Evolutionary conservation across 2,113 vertebrate genomes (phyloP).

Genomic region (Nestor notabilis): DNA sequence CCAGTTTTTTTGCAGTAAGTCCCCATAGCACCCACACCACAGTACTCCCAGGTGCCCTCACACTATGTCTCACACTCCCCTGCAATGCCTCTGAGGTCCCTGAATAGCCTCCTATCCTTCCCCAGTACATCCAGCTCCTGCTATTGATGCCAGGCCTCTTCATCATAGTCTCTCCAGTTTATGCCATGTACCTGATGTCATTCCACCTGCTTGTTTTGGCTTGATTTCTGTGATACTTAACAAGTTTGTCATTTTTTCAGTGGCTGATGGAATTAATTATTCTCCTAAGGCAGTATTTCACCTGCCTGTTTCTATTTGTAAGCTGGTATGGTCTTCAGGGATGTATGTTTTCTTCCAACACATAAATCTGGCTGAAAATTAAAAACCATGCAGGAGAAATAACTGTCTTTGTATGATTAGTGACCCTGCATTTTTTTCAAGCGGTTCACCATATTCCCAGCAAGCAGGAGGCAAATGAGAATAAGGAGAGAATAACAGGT

Average conservation of each 20-base stretch:
- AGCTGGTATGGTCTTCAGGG: not conserved
- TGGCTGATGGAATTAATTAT: slow-evolving; percentile 31
- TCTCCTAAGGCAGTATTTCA: slow-evolving; percentile 25
- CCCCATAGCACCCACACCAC: not conserved
- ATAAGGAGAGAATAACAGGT: not conserved
- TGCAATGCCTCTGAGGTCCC: not conserved
- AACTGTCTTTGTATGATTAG: slow-evolving; percentile 16
- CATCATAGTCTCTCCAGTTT: not conserved
- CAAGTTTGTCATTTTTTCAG: not conserved
- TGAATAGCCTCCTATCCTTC: not conserved
- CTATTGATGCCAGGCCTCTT: not conserved
- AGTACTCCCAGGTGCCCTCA: not conserved
- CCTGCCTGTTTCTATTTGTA: not conserved
- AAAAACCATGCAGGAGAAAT: not conserved
- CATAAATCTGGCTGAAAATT: slow-evolving; percentile 19
- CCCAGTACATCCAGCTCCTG: not conserved
- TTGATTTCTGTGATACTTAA: not conserved
- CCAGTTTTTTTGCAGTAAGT: not conserved
- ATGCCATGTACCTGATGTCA: not conserved
- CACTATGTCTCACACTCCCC: fast-evolving
- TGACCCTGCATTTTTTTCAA: not conserved
- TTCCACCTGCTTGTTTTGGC: not conserved
- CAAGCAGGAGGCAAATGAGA: not conserved
- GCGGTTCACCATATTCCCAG: not conserved
- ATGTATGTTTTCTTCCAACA: not conserved